Base-by-base conservation (phyloP, 2,888 invertebrate species). In the Cabera pusaria region DNA sequence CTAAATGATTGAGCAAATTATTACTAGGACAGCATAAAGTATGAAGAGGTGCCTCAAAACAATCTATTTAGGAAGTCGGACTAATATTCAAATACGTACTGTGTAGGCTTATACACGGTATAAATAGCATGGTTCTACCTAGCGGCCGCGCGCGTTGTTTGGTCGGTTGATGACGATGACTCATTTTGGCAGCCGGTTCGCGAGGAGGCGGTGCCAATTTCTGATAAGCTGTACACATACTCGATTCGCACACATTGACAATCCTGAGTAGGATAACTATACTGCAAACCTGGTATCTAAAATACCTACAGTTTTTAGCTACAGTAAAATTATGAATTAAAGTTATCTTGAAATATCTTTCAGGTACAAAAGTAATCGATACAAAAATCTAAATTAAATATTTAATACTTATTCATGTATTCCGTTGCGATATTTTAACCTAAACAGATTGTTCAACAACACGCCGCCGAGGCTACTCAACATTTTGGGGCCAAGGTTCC, bases 401-500 rank as follows among this genome's bases (percentile, higher is more conserved):
- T 39, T 20, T 52, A 21, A 28, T 41, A 44, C 38, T n/a, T 39
- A 60, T 61, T 74, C 63, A 73, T 69, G 61, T 64, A 66, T 68
- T 65, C 61, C 59, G 66, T 72, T 74, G 74, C 72, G 69, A 80
- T 82, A 84, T 77, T 79, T 78, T 71, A 71, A 74, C 66, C 63
- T 62, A 72, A 76, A 81, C 73, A 76, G 73, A 73, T 73, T 72
- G 73, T 79, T 74, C 41, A 78, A 73, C 72, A 73, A 73, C 72
- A 66, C 63, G 58, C 62, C 60, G 58, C 39, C 80, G 81, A 84
- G 83, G 85, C 72, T 78, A 74, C 59, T 54, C 56, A 64, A 67
- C 24, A 69, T 73, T 83, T 85, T 85, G 78, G 67, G 85, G 86
- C 84, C 87, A 86, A 86, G 87, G 87, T 65, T 72, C 69, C 55